Evolutionary conservation across 53 echinoderm and acorn worm species (phyloP).

Genomic region (Astropecten irregularis): DNA sequence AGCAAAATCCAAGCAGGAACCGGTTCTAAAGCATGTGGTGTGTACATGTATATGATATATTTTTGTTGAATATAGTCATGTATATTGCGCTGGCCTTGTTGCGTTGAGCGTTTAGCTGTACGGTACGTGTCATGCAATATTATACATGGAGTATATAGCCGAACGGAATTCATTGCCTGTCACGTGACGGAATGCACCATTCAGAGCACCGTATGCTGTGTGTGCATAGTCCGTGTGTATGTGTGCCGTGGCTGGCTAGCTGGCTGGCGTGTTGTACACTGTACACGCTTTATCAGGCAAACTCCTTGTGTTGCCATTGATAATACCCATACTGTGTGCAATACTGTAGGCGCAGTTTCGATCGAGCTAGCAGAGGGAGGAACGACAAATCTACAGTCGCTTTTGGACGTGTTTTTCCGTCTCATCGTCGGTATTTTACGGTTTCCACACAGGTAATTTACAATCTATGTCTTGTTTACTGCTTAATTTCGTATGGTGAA

Average conservation of each 20-base stretch:
- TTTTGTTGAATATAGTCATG: too few species aligned
- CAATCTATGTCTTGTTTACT: conserved; percentile 24
- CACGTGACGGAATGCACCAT: conserved; percentile 38
- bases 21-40: too few species aligned
- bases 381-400: background rate
- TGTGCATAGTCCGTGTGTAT: conserved; percentile 27
- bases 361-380: background rate
- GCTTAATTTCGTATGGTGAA: conserved; percentile 49
- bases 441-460: conserved; percentile 20
- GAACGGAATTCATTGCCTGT: conserved; percentile 24
- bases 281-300: background rate
- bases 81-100: too few species aligned
- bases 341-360: background rate
- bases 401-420: conserved; percentile 41
- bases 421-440: background rate
- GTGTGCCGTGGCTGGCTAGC: background rate
- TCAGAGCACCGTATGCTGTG: background rate
- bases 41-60: too few species aligned
- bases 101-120: too few species aligned
- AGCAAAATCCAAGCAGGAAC: too few species aligned
- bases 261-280: background rate
- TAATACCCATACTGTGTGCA: background rate
- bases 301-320: conserved; percentile 20
- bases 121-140: too few species aligned
- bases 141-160: too few species aligned